Conservation (phyloP, 1,140 invertebrate genomes). For the Hylaeus volcanicus region DNA sequence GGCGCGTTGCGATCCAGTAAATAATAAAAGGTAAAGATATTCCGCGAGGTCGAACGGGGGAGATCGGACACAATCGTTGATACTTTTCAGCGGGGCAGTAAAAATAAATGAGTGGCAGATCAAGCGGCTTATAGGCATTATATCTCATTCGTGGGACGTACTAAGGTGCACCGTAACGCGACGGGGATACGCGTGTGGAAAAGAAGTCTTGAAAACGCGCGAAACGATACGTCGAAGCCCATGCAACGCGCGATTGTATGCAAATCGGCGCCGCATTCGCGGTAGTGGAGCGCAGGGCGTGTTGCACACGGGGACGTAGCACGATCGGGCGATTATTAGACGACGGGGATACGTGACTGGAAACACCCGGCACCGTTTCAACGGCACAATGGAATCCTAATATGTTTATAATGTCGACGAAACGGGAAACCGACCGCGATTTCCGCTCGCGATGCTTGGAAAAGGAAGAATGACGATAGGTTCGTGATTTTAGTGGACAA, state of each 20-base stretch:
- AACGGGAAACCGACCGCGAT: background rate
- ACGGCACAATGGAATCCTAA: conserved; percentile 15
- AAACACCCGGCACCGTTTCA: conserved; percentile 15
- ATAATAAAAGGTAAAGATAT: conserved; percentile 16
- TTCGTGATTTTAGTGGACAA: no score
- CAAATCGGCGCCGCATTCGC: conserved; percentile 47
- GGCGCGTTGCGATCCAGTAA: conserved; percentile 3
- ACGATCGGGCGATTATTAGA: conserved; percentile 59
- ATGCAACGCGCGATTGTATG: conserved; percentile 58
- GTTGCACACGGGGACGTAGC: conserved; percentile 18
- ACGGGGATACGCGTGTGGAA: conserved; percentile 4
- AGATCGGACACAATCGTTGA: conserved; percentile 8
- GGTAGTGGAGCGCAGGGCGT: conserved; percentile 22
- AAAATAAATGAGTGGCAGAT: conserved; percentile 31
- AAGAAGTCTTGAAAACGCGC: conserved; percentile 55
- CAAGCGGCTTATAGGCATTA: conserved; percentile 3
- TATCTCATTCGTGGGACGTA: conserved; percentile 28
- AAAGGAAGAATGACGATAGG: no score
- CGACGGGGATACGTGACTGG: conserved; percentile 47
- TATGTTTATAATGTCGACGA: conserved; percentile 29
- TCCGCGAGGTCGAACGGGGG: background rate
- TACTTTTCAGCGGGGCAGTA: conserved; percentile 18
- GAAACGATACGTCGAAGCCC: conserved; percentile 56
- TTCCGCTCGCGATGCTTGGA: no score
- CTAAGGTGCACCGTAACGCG: background rate